phyloP scores from a whole-genome alignment of 2,888 invertebrate species.

The Spatulosminthurus flaviceps region DNA sequence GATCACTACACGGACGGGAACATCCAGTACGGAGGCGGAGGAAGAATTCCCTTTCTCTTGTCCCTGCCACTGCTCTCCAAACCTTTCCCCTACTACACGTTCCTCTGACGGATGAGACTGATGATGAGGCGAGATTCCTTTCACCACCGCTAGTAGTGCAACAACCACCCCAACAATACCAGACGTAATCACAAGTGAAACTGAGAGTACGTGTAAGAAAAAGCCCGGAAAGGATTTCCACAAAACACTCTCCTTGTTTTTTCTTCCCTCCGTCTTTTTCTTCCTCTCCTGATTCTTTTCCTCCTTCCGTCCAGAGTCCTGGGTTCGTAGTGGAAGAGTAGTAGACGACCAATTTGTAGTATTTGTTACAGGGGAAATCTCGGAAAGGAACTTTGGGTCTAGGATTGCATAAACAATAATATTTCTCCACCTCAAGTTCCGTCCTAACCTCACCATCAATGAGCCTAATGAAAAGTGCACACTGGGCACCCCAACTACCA shows the following conservation, averaged over 20 bases:
- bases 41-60: not conserved
- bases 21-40: constrained; percentile 18
- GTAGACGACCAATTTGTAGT: too few relatives aligned
- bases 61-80: constrained; percentile 16
- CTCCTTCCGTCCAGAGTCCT: too few relatives aligned
- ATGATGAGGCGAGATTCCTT: too few relatives aligned
- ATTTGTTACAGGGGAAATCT: too few relatives aligned
- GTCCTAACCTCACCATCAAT: constrained; percentile 23
- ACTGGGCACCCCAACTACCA: constrained; percentile 24
- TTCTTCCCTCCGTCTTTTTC: not conserved
- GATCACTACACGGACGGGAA: not conserved
- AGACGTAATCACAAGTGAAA: too few relatives aligned
- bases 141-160: not conserved
- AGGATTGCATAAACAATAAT: not conserved
- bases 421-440: constrained; percentile 27
- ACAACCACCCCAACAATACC: not conserved
- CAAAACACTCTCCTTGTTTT: constrained; percentile 12
- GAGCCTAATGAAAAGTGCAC: constrained; percentile 30
- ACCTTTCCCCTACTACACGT: not conserved
- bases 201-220: not conserved
- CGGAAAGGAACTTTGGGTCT: not conserved
- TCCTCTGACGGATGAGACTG: constrained; percentile 14
- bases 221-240: not conserved
- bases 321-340: too few relatives aligned
- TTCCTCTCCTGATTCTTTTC: too few relatives aligned